Evolutionary conservation across 2,113 vertebrate species (phyloP).

Genomic region (Tricholaema leucomelas): DNA sequence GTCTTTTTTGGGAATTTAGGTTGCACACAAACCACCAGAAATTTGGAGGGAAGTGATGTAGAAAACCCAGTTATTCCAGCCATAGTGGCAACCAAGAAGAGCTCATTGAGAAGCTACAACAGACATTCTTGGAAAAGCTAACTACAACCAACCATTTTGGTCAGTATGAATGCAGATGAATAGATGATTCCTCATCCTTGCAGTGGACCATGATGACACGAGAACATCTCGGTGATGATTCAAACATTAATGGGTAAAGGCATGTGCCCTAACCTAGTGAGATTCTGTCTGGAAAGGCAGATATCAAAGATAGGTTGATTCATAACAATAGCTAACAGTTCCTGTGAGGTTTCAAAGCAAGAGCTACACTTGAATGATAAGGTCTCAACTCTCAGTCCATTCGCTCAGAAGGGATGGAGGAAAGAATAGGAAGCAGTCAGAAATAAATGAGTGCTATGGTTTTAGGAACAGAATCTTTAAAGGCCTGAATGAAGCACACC

Average conservation of each 20-base stretch:
- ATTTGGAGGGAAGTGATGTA: no score
- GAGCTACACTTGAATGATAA: no score
- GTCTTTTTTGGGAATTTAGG: neutral
- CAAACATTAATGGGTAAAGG: neutral
- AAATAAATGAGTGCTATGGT: neutral
- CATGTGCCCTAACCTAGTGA: neutral
- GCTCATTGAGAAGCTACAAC: neutral
- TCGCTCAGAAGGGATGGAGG: neutral
- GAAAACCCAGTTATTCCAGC: neutral
- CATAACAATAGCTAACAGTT: neutral
- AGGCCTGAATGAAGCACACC: neutral
- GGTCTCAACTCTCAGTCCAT: no score
- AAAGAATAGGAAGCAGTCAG: neutral
- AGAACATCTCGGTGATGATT: neutral
- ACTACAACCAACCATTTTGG: neutral
- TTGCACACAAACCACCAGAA: neutral
- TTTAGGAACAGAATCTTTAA: neutral
- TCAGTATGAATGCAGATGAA: neutral
- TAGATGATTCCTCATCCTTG: neutral
- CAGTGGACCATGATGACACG: neutral
- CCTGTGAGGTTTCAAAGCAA: neutral
- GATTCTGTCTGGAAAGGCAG: neutral
- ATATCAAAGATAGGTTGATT: neutral
- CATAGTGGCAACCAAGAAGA: neutral
- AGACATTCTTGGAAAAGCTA: neutral